Evolutionary conservation across 2,797 vertebrate species (phyloP).

Genomic region (Microctenopoma lineatum): DNA sequence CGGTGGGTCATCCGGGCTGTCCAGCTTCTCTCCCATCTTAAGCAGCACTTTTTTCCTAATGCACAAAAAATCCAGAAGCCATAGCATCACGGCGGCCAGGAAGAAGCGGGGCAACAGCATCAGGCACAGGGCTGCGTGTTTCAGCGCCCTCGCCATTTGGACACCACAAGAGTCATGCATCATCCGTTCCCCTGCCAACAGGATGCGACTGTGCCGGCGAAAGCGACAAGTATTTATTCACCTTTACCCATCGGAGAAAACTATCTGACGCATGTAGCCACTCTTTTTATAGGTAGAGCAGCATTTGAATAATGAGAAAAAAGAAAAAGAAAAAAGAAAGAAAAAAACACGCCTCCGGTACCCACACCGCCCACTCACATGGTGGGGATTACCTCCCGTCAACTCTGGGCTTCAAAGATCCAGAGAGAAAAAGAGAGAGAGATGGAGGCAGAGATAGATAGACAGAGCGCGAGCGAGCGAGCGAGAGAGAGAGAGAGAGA

Average conservation of each 20-base stretch:
- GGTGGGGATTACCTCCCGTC: conserved; percentile 93
- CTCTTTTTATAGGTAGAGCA: conserved; percentile 92
- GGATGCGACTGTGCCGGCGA: conserved; percentile 62
- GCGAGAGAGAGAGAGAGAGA: conserved; percentile 3
- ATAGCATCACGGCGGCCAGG: conserved; percentile 93
- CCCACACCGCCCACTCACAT: conserved; percentile 94
- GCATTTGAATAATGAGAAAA: conserved; percentile 90
- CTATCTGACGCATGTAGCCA: conserved; percentile 79
- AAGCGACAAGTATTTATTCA: conserved; percentile 61
- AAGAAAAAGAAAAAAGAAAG: conserved; percentile 64
- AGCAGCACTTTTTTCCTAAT: conserved; percentile 92
- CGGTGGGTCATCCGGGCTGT: conserved; percentile 90
- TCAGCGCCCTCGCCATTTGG: conserved; percentile 89
- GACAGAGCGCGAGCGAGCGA: conserved; percentile 11
- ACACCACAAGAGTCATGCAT: conserved; percentile 91
- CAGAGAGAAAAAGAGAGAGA: conserved; percentile 34
- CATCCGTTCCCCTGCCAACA: conserved; percentile 62
- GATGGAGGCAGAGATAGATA: conserved; percentile 8
- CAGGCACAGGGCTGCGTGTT: conserved; percentile 91
- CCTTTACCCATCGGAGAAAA: conserved; percentile 75
- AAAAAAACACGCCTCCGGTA: conserved; percentile 90
- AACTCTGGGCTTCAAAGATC: conserved; percentile 72
- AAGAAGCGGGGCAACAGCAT: conserved; percentile 96
- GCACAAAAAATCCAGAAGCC: conserved; percentile 97
- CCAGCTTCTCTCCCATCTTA: conserved; percentile 76